phyloP scores from a whole-genome alignment of 2,888 invertebrate genomes.

The Iselma pallidipennis region DNA sequence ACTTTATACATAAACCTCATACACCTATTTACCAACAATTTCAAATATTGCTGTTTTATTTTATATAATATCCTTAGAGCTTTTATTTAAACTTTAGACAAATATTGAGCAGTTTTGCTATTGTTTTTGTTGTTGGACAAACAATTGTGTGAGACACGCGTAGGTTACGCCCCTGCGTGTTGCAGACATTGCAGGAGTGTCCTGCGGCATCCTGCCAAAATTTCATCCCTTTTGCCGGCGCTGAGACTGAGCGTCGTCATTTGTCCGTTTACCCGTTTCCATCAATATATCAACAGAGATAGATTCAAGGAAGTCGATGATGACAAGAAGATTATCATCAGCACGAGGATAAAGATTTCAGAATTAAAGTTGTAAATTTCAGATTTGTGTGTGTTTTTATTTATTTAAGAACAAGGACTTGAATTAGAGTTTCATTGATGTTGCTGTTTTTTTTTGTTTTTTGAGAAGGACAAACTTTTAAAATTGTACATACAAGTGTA shows the following conservation, averaged over 20 bases:
- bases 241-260: neutral
- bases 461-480: no score
- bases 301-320: no score
- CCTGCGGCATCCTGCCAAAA: constrained; percentile 26
- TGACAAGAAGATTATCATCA: no score
- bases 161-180: neutral
- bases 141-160: neutral
- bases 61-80: neutral
- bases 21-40: neutral
- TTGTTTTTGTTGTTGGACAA: neutral
- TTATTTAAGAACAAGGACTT: no score
- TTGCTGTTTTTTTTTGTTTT: neutral
- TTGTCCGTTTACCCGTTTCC: no score
- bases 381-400: no score
- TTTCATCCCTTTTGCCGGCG: neutral
- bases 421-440: no score
- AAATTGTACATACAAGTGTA: no score
- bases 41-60: neutral
- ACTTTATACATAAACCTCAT: neutral
- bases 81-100: neutral
- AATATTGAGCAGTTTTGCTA: no score
- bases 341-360: no score
- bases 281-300: neutral
- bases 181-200: constrained; percentile 14
- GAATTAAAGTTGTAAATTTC: no score